A percentile compares a stretch with the other conserved stretches of the same genome.
Evolutionary conservation across 2,113 vertebrate genomes (phyloP).

Genomic region (Arvicanthis niloticus): DNA sequence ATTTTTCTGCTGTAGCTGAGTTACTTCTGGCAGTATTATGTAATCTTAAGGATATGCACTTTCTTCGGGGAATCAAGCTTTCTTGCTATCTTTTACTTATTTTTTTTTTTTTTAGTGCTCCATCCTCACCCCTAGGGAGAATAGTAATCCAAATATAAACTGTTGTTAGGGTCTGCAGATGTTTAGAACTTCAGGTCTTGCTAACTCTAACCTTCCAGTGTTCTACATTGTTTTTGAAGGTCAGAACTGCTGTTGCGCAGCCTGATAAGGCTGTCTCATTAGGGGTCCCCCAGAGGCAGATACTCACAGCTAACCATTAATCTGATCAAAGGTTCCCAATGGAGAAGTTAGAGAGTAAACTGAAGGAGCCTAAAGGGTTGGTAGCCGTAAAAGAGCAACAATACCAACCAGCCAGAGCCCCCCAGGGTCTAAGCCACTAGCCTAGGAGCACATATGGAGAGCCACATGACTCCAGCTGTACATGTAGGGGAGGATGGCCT

Average conservation of each 20-base stretch:
- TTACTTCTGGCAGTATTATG: constrained; percentile 79
- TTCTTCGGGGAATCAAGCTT: constrained; percentile 71
- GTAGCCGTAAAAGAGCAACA: too few relatives aligned
- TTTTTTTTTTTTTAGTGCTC: background rate
- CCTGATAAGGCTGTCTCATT: too few relatives aligned
- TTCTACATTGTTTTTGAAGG: constrained; percentile 46
- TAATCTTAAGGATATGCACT: constrained; percentile 72
- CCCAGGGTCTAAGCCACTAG: too few relatives aligned
- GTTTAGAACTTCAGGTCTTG: constrained; percentile 55
- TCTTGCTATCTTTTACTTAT: constrained; percentile 49
- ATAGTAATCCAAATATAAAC: constrained; percentile 50
- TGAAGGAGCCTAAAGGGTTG: too few relatives aligned
- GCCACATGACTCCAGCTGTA: too few relatives aligned
- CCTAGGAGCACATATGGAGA: too few relatives aligned
- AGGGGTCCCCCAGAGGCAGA: too few relatives aligned
- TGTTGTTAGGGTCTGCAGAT: constrained; percentile 46
- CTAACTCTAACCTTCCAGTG: constrained; percentile 22
- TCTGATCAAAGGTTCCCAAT: too few relatives aligned
- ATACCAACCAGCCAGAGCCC: too few relatives aligned
- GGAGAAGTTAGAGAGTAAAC: too few relatives aligned
- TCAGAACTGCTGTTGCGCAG: background rate
- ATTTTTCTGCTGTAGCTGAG: constrained; percentile 73
- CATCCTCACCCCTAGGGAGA: constrained; percentile 30
- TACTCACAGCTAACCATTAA: too few relatives aligned
- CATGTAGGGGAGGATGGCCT: too few relatives aligned